Evolutionary conservation across 2,888 invertebrate genomes (phyloP), one percentile per base, ranked within the genome.

Genomic region (Morpho helenor): DNA sequence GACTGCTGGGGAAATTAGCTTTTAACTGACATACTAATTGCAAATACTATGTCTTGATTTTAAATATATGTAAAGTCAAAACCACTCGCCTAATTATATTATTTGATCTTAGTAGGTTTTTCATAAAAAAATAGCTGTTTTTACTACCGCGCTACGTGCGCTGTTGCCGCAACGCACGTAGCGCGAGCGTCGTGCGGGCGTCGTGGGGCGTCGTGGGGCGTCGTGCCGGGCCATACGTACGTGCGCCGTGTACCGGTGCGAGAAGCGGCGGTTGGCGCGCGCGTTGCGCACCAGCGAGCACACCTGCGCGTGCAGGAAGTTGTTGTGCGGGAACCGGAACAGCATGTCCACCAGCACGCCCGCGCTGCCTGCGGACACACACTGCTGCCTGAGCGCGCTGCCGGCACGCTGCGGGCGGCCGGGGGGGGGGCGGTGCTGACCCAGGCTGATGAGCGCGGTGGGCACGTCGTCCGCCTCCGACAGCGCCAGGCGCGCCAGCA

Each of bases 231-330:
- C 16, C 5, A 85, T 77, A 67, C 77, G 78, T 61, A 85, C 86
- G 55, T 77, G 77, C 10, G 60, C 63, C 9, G 70, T 70, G 63
- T 74, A 76, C 9, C 68, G 63, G 59, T 60, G 67, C 51, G 66
- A 68, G 66, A 67, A 71, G 52, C 61, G 70, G 63, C 61, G 69
- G 74, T 72, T 82, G 77, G 58, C 67, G 73, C 97, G 93, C 74
- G 96, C 95, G 86, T 94, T 92, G 62, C 92, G 91, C 70, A 98
- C 87, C 80, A 96, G 95, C 81, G 94, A 93, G 82, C 95, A 94
- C 68, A 97, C 95, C 90, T 97, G 96, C 68, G 95, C 95, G 87
- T 99, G 98, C 79, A 99, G 92, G 91, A 99, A 98, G 92, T 98
- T 98, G 92, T 99, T 98, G 95, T 97, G 95, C 66, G 94, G 93